phyloP scores from a whole-genome alignment of 2,888 invertebrate genomes.

The Philonicus albiceps region DNA sequence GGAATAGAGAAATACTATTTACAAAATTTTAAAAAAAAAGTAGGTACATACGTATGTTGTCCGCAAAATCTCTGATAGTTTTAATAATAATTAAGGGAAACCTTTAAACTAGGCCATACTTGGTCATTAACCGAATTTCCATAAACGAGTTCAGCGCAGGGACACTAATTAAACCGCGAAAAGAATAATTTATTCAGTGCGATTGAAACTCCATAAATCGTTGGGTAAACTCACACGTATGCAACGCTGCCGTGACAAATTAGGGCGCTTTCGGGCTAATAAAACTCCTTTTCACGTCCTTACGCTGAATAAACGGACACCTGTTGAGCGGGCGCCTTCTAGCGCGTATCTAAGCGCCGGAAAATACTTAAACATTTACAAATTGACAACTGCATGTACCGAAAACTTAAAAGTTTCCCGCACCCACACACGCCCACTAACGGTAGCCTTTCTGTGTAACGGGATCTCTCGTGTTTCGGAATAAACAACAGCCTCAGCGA shows the following conservation, averaged over 20 bases:
- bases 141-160: not conserved
- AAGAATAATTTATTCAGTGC: conserved; percentile 1
- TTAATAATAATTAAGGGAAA: not conserved
- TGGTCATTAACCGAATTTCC: not conserved
- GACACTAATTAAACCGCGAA: not conserved
- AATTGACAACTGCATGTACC: conserved; percentile 40
- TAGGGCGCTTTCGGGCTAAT: conserved; percentile 27
- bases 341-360: conserved; percentile 35
- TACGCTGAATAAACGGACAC: conserved; percentile 28
- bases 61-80: not conserved
- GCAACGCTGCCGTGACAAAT: conserved; percentile 18
- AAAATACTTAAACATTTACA: conserved; percentile 39
- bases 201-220: conserved; percentile 25
- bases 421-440: conserved; percentile 1
- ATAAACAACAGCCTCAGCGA: conserved; percentile 2
- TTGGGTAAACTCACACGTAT: not conserved
- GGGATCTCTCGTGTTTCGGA: conserved; percentile 3
- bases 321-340: conserved; percentile 14
- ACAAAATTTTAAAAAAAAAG: no score
- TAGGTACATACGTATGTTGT: no score
- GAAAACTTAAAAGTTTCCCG: conserved; percentile 30
- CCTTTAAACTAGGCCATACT: not conserved
- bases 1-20: no score
- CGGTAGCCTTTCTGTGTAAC: not conserved
- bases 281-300: conserved; percentile 38